Evolutionary conservation across 2,113 vertebrate genomes (phyloP), one percentile per base, ranked within the genome.

Genomic region (Okapia johnstoni): DNA sequence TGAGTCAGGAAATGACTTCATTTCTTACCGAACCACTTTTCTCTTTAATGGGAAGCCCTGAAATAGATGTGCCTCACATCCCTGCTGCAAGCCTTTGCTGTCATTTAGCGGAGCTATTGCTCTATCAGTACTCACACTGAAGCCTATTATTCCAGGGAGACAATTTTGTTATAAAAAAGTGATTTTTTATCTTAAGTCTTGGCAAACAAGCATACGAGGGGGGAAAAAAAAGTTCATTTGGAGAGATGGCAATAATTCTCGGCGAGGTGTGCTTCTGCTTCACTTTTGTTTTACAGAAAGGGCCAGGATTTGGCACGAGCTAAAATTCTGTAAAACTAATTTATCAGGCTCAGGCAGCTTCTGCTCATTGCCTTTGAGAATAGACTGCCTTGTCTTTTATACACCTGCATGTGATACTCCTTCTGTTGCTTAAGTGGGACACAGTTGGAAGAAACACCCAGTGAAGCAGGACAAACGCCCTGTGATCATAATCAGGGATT

Each of bases 141-240:
- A 98, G 88, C 60, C 97, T 97, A 94, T 98, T 99, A 98, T 98
- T 98, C 91, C 96, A 98, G 97, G 98, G 95, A 98, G 97, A 98
- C 66, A 97, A 96, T 97, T 98, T 98, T 98, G 97, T 98, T 97
- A 95, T 97, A 96, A 98, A 98, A 90, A 99, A 98, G 76, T 95
- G 60, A 98, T 98, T 98, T 98, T 93, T 98, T 99, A 98, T 98
- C 98, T 98, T 98, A 98, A 98, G 97, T 94, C 94, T 98, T 98
- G 94, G 96, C 98, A 99, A 98, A 98, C 95, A 99, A 98, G 97
- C 61, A 90, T 96, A 96, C 36, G 30, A 88, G 63, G 85, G 21
- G 70, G 7, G 2, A 0, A 3, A 90, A 88, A 88, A 4, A 12
- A 15, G 83, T 96, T 98, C 61, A 94, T 98, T 98, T 95, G 55